Conservation (phyloP, 2,113 vertebrate species). For the Percopsis transmontana region DNA sequence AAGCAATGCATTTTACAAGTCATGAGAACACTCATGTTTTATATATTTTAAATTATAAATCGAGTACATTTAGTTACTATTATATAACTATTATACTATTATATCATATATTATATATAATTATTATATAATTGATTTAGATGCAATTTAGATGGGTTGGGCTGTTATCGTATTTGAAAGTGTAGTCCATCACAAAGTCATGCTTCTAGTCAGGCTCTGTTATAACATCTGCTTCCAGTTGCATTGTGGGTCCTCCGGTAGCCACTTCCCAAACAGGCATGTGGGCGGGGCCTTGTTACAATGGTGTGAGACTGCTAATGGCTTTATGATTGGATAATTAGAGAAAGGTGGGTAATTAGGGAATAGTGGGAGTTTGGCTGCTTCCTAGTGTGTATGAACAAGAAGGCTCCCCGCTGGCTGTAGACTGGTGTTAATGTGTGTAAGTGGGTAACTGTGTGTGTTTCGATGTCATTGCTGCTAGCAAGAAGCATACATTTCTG, state of each 20-base stretch:
- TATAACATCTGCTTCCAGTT: conserved; percentile 56
- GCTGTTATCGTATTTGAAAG: too few relatives aligned
- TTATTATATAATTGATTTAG: too few relatives aligned
- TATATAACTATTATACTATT: too few relatives aligned
- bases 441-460: conserved; percentile 56
- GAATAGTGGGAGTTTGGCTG: conserved; percentile 67
- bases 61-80: too few relatives aligned
- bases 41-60: neutral
- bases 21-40: neutral
- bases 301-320: conserved; percentile 82
- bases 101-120: too few relatives aligned
- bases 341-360: conserved; percentile 79
- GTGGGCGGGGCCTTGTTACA: conserved; percentile 76
- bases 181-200: conserved; percentile 19
- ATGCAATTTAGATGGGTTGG: too few relatives aligned
- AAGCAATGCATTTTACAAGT: neutral
- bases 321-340: conserved; percentile 84
- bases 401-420: conserved; percentile 75
- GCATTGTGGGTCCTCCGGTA: conserved; percentile 49
- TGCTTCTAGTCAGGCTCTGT: conserved; percentile 20
- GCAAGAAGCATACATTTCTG: conserved; percentile 64
- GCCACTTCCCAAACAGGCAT: conserved; percentile 54
- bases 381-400: conserved; percentile 64
- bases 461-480: conserved; percentile 65
- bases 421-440: conserved; percentile 73